phyloP scores from a whole-genome alignment of 2,888 invertebrate species.

The Eucriotettix oculatus region DNA sequence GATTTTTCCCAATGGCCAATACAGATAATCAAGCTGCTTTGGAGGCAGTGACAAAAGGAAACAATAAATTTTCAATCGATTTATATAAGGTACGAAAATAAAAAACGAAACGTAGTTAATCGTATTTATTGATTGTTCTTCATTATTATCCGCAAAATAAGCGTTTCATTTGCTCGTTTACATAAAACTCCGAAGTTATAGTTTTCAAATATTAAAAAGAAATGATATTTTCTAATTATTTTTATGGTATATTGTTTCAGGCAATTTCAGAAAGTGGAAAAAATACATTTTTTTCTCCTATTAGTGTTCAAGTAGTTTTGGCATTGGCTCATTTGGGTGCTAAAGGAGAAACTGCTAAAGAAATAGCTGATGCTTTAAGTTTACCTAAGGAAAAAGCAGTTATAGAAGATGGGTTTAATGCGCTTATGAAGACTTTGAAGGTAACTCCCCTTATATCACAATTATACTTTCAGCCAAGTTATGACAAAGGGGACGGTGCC shows the following conservation, averaged over 20 bases:
- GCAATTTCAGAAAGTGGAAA: too few relatives aligned
- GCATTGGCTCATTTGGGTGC: conserved; percentile 26
- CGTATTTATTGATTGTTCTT: too few relatives aligned
- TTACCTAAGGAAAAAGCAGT: conserved; percentile 14
- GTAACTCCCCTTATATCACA: conserved; percentile 7
- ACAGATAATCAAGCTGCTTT: not conserved
- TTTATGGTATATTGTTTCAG: too few relatives aligned
- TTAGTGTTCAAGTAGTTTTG: conserved; percentile 26
- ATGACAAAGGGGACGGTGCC: too few relatives aligned
- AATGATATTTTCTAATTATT: too few relatives aligned
- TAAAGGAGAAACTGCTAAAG: conserved; percentile 20
- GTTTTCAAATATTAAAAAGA: too few relatives aligned
- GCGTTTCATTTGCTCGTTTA: too few relatives aligned
- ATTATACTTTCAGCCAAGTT: too few relatives aligned
- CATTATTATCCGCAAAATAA: too few relatives aligned
- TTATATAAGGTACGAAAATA: not conserved
- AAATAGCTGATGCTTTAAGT: conserved; percentile 19
- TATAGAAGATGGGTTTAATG: conserved; percentile 10
- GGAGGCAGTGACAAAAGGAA: not conserved
- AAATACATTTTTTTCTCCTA: conserved; percentile 27
- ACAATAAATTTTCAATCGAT: not conserved
- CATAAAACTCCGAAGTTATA: too few relatives aligned
- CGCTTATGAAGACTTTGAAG: conserved; percentile 13
- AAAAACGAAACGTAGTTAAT: too few relatives aligned
- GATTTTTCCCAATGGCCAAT: not conserved